Base-by-base conservation (phyloP, 2,113 vertebrate genomes). In the Grammomys surdaster region DNA sequence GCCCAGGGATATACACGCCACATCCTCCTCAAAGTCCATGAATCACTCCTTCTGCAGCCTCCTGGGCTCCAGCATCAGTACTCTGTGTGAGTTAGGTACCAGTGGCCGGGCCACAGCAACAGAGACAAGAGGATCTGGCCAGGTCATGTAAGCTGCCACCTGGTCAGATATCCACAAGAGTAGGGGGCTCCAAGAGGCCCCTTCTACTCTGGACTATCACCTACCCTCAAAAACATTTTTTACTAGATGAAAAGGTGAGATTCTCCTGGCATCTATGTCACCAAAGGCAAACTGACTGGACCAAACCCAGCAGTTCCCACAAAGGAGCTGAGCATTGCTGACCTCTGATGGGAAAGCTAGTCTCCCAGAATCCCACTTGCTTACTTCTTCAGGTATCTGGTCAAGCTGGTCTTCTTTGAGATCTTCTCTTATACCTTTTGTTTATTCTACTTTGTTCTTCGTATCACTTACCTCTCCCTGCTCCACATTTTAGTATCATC, bases 391-490 rank as follows among this genome's bases (percentile, higher is more conserved):
- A 40, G 43, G 51, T 1, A 0, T 75, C 65, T 56, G 31, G 9
- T 54, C 54, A 67, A 28, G 51, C 40, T 8, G 0, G 0, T 10
- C 75, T 73, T 70, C 36, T 80, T 28, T 16, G 72, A 86, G 26
- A 51, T 8, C 43, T 31, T 11, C 3, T 56, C 40, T 22, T 13
- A 46, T 28, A 36, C 4, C 72, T 76, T 40, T 48, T 65, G 12
- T 1, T n/a, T 24, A 63, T 19, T 6, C 14, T 51, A n/a, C 5
- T 10, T 28, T 28, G 4, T 46, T 43, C 28, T 69, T 24, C 0
- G 0, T 2, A 28, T 46, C 28, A 4, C n/a, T 20, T 1, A 4
- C 31, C 7, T 90, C 26, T 4, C 14, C 36, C 33, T 26, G 2
- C 2, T 20, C 14, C 36, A 40, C 7, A 31, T 65, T n/a, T 92